Percentiles rank a stretch among this genome's conserved stretches.
Evolutionary conservation across 2,797 vertebrate genomes (phyloP).

Genomic region (Pseudomugil gertrudae): DNA sequence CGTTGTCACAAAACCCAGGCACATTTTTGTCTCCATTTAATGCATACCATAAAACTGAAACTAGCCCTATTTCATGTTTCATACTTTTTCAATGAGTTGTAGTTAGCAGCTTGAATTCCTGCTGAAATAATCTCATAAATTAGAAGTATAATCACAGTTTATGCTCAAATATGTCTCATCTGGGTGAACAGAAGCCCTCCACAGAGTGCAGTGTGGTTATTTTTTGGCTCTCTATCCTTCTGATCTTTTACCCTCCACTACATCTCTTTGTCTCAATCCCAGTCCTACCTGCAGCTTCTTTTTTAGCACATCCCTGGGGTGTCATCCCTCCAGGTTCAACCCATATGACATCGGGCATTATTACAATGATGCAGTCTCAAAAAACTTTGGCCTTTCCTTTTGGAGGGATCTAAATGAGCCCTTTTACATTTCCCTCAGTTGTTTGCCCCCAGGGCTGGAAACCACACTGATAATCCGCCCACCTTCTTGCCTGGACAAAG

Average conservation of each 20-base stretch:
- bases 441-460: conserved; percentile 55
- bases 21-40: conserved; percentile 16
- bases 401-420: conserved; percentile 62
- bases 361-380: conserved; percentile 45
- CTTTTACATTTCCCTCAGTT: conserved; percentile 61
- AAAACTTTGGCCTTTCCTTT: conserved; percentile 65
- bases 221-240: conserved; percentile 20
- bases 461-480: conserved; percentile 54
- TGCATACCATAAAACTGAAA: conserved; percentile 2
- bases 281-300: conserved; percentile 27
- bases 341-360: conserved; percentile 53
- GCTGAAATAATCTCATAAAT: conserved; percentile 20
- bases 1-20: conserved; percentile 5
- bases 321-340: conserved; percentile 49
- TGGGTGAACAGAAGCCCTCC: too few species aligned
- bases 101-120: conserved; percentile 7
- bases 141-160: conserved; percentile 19
- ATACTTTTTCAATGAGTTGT: conserved; percentile 1
- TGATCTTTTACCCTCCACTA: conserved; percentile 25
- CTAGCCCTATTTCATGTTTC: neutral
- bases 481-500: conserved; percentile 61
- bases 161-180: neutral
- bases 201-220: conserved; percentile 9
- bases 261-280: conserved; percentile 18
- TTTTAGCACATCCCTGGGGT: conserved; percentile 48